Base-by-base conservation (phyloP, 2,888 invertebrate species). In the Pandemis corylana region DNA sequence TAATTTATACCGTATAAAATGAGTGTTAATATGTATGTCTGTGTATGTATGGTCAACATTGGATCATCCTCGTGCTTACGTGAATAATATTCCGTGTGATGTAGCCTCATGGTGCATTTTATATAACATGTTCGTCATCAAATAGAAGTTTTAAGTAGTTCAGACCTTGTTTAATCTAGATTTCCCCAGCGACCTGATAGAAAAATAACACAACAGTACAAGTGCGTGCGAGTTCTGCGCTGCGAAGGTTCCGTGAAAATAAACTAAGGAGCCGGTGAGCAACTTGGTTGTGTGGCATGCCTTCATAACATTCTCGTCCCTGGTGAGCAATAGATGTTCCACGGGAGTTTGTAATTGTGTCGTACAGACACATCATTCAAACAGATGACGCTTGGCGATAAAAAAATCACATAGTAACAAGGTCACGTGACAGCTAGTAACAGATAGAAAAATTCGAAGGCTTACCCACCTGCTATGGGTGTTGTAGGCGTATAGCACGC, bases 141-240 rank as follows among this genome's bases (percentile, higher is more conserved):
- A 59, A 28, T 12, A 59, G 20, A 59, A 59, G 59, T 59, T 59
- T 28, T 59, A 28, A 59, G 56, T 59, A 28, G 56, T 56, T 56
- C 15, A 56, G 56, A 56, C 56, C 56, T 59, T 59, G 59, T 59
- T 59, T 12, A 56, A 2, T 56, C 56, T 59, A 59, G 28, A 59
- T 59, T 59, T 59, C 59, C 59, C 59, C 59, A 59, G 59, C 59
- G 59, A 59, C 59, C 28, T 28, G 28, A 59, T 59, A 28, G 56
- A 56, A 56, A 7, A 56, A 56, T 56, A 56, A 56, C 7, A 56
- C 28, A 28, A 59, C 28, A 10, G 12, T 9, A 59, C 59, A 59
- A 56, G 20, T 56, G 56, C 4, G 20, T 20, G 5, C 53, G 56
- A 9, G 56, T 7, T n/a, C 3, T 28, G 7, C 12, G 59, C 59